Percentiles rank a stretch among this genome's conserved stretches.
Evolutionary conservation across 2,888 invertebrate species (phyloP).

Genomic region (Chouioia cunea): DNA sequence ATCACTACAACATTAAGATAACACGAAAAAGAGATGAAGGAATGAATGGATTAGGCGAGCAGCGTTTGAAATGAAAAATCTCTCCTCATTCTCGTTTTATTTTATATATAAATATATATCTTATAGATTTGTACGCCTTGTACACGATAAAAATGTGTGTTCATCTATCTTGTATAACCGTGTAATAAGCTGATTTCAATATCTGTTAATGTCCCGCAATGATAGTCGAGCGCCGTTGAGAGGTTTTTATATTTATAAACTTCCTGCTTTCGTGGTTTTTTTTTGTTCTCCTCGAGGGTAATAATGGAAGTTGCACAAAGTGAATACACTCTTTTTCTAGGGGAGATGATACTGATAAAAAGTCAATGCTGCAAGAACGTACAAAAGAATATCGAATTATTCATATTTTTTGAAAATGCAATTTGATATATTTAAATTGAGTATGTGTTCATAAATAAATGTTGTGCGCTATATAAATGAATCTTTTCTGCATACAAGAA

Average conservation of each 20-base stretch:
- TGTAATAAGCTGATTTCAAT: conserved; percentile 21
- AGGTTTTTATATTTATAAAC: conserved; percentile 14
- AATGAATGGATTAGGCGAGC: conserved; percentile 11
- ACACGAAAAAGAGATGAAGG: conserved; percentile 4
- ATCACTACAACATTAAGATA: conserved; percentile 10
- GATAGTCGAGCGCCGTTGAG: conserved; percentile 7
- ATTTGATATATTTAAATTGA: conserved; percentile 22
- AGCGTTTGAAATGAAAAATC: conserved; percentile 32
- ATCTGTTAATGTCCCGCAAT: conserved; percentile 14
- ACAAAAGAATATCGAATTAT: conserved; percentile 2
- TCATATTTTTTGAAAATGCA: conserved; percentile 9
- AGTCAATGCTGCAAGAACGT: conserved; percentile 38
- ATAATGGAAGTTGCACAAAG: background rate
- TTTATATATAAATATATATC: conserved; percentile 32
- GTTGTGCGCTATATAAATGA: background rate
- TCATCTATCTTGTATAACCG: conserved; percentile 29
- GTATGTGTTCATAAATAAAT: background rate
- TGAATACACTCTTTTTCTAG: conserved; percentile 12
- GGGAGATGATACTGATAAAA: conserved; percentile 18
- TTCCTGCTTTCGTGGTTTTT: conserved; percentile 16
- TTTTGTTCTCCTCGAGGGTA: background rate
- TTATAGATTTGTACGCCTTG: conserved; percentile 33
- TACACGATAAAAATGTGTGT: conserved; percentile 39
- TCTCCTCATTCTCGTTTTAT: conserved; percentile 38
- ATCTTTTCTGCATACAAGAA: background rate